phyloP scores from a whole-genome alignment of 2,888 invertebrate genomes.

The Pristionchus maxplancki region DNA sequence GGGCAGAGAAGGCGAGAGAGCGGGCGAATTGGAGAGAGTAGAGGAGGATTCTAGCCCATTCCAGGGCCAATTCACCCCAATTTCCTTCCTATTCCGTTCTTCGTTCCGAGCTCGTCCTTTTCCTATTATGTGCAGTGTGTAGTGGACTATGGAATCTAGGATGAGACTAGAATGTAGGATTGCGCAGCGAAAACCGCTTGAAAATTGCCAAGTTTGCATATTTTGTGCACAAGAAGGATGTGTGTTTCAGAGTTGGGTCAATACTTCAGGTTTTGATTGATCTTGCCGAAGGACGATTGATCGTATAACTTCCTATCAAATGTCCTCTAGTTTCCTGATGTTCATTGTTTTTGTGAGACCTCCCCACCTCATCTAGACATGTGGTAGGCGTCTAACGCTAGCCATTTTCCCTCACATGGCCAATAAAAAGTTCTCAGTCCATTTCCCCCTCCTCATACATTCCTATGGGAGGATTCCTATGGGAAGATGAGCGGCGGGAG shows the following conservation, averaged over 20 bases:
- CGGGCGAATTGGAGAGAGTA: not conserved
- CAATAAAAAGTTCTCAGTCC: conserved; percentile 7
- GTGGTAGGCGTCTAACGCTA: not conserved
- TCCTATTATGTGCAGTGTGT: not conserved
- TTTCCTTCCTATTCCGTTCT: not conserved
- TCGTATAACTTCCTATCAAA: too few relatives aligned
- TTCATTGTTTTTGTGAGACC: too few relatives aligned
- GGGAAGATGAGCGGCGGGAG: not conserved
- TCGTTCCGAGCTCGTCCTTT: not conserved
- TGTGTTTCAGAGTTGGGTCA: too few relatives aligned
- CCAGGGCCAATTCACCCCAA: not conserved
- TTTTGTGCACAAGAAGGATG: too few relatives aligned
- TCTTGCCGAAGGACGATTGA: too few relatives aligned
- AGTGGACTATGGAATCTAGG: not conserved
- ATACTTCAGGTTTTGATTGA: too few relatives aligned
- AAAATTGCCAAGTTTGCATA: too few relatives aligned
- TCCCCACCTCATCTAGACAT: not conserved
- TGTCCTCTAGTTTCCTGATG: too few relatives aligned
- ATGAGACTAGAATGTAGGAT: too few relatives aligned
- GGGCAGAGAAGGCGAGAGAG: not conserved
- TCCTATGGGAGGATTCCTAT: not conserved
- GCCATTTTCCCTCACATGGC: not conserved
- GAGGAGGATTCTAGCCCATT: not conserved
- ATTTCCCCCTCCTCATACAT: not conserved
- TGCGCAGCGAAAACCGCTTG: too few relatives aligned